phyloP scores from a whole-genome alignment of 1,140 invertebrate species.

The Temnothorax nylanderi region DNA sequence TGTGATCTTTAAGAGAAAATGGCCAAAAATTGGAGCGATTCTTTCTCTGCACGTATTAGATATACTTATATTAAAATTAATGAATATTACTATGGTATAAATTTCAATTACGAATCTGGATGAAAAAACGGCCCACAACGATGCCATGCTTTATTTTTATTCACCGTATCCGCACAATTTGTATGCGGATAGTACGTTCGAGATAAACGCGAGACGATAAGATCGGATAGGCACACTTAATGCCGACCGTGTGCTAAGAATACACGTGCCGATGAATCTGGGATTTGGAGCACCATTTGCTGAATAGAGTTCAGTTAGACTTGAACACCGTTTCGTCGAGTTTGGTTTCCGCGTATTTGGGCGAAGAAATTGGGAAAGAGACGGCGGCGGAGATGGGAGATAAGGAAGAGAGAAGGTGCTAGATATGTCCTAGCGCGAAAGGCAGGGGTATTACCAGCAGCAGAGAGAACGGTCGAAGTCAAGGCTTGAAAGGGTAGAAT shows the following conservation, averaged over 20 bases:
- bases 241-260: background rate
- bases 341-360: slow-evolving; percentile 50
- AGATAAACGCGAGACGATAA: slow-evolving; percentile 2
- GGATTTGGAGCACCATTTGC: slow-evolving; percentile 2
- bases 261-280: slow-evolving; percentile 19
- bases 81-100: background rate
- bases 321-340: slow-evolving; percentile 19
- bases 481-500: slow-evolving; percentile 63
- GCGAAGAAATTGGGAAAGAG: slow-evolving; percentile 47
- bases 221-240: slow-evolving; percentile 26
- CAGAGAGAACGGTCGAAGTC: slow-evolving; percentile 47
- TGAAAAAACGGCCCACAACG: too few relatives aligned
- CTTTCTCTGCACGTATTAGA: slow-evolving; percentile 9
- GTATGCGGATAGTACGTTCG: background rate
- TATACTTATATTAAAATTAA: background rate
- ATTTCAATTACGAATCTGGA: background rate
- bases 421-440: background rate
- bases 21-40: background rate
- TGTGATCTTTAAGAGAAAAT: slow-evolving; percentile 30
- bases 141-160: background rate
- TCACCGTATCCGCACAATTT: background rate
- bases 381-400: background rate
- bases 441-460: slow-evolving; percentile 11
- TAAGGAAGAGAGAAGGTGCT: background rate
- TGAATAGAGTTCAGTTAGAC: slow-evolving; percentile 26